A percentile compares a stretch with the other conserved stretches of the same genome.
Conservation (phyloP, 2,797 vertebrate species). For the Labroides dimidiatus region DNA sequence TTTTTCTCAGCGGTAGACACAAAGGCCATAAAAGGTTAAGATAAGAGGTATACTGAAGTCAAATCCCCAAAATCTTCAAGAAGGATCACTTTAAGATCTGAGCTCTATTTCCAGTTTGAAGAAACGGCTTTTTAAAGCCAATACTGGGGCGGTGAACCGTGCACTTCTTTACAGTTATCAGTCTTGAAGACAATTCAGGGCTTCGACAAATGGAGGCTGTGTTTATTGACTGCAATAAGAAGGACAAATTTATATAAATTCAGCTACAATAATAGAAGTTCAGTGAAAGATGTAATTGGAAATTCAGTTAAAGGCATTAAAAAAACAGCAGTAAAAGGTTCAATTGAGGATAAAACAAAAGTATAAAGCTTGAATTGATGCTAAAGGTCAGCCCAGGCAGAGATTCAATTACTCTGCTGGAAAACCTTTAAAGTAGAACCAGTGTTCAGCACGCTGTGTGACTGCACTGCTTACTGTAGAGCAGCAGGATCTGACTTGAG, state of each 20-base stretch:
- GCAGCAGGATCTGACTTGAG: conserved; percentile 41
- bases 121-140: conserved; percentile 55
- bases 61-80: conserved; percentile 37
- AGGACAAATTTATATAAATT: not conserved
- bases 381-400: conserved; percentile 66
- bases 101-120: conserved; percentile 42
- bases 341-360: conserved; percentile 9
- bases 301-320: not conserved
- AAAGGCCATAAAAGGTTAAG: conserved; percentile 64
- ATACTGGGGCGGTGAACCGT: conserved; percentile 51
- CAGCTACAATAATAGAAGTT: not conserved
- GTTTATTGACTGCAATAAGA: not conserved
- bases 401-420: conserved; percentile 64
- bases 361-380: conserved; percentile 27
- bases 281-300: not conserved
- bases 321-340: conserved; percentile 8
- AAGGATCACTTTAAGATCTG: conserved; percentile 56
- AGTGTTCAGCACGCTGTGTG: conserved; percentile 39
- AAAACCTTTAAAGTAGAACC: conserved; percentile 54
- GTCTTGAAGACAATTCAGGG: conserved; percentile 16
- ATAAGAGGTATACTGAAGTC: conserved; percentile 59
- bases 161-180: conserved; percentile 20
- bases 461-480: conserved; percentile 40
- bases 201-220: not conserved
- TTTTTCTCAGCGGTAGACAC: conserved; percentile 50